Conservation (phyloP, 2,797 vertebrate species). For the Neosilurus mollespiculum region DNA sequence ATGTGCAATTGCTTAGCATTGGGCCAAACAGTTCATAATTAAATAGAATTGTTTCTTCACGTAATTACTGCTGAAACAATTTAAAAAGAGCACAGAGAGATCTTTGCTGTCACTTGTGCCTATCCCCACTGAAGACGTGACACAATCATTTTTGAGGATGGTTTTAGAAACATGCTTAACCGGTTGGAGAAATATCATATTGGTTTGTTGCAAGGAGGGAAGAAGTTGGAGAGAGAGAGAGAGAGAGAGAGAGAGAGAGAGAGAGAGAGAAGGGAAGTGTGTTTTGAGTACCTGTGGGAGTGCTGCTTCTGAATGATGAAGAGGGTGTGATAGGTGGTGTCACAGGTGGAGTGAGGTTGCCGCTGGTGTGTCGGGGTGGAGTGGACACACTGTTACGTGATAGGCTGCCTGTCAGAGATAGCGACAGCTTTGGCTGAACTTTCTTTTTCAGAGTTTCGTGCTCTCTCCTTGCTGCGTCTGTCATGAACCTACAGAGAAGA, state of each 20-base stretch:
- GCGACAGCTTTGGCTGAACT: constrained; percentile 91
- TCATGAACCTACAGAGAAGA: constrained; percentile 85
- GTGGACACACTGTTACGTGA: constrained; percentile 95
- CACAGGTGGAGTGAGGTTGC: constrained; percentile 97
- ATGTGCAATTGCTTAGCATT: not conserved
- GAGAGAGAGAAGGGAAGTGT: not conserved
- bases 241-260: too few species aligned
- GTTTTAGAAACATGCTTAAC: not conserved
- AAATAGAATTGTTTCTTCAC: not conserved
- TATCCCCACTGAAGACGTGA: not conserved
- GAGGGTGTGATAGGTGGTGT: constrained; percentile 98
- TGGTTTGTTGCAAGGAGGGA: not conserved
- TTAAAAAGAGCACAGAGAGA: not conserved
- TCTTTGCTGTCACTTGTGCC: not conserved
- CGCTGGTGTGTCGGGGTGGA: constrained; percentile 95
- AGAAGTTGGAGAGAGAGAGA: too few species aligned
- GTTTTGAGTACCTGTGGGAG: constrained; percentile 85
- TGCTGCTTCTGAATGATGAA: constrained; percentile 97
- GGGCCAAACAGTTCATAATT: not conserved
- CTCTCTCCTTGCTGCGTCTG: constrained; percentile 93
- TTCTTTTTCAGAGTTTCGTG: constrained; percentile 97
- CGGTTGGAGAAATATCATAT: not conserved
- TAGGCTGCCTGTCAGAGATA: constrained; percentile 90
- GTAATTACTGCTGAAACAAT: too few species aligned
- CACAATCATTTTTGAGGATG: not conserved